Evolutionary conservation across 2,113 vertebrate species (phyloP), one percentile per base, ranked within the genome.

Genomic region (Danio rerio): DNA sequence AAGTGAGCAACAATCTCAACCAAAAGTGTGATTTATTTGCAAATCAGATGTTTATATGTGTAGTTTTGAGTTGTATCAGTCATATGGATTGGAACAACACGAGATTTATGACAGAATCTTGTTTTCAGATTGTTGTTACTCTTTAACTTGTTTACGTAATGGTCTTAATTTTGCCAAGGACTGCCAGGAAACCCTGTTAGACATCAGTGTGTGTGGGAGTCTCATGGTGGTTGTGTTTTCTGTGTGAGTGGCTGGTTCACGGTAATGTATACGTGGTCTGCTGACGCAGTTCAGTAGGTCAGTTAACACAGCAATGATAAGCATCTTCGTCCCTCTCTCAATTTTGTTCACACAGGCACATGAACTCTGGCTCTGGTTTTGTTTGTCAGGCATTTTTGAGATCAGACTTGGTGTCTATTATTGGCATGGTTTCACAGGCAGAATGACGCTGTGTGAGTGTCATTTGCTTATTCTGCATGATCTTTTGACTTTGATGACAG

Each of bases 271-370:
- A 75, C 12, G n/a, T 81, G 18, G 40, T 50, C 12, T 0, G 49
- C 72, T 58, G 20, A 71, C 74, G 78, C 61, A 20, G 47, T 85
- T 85, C 59, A 85, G 74, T 78, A 79, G 74, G 80, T 82, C 80
- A 82, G 75, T 78, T 81, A 77, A 71, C 18, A 65, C 45, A 11
- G 72, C 50, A 31, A 8, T 10, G 72, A 82, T 76, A 77, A 68
- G 53, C 9, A 76, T 82, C 73, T 77, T 40, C 15, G 43, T 15
- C n/a, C n/a, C 31, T 74, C 31, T 21, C 12, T 66, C 0, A 61
- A 9, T 49, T 75, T 42, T 82, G 6, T 42, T 9, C 13, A 9
- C 15, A 47, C n/a, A 9, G 5, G 2, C 45, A 18, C 40, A 47
- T 49, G 56, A 43, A 73, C 20, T 73, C 21, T 63, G 69, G 15